A percentile compares a stretch with the other conserved stretches of the same genome.
phyloP scores from a whole-genome alignment of 2,888 invertebrate genomes.

The Pyrrhia umbra region DNA sequence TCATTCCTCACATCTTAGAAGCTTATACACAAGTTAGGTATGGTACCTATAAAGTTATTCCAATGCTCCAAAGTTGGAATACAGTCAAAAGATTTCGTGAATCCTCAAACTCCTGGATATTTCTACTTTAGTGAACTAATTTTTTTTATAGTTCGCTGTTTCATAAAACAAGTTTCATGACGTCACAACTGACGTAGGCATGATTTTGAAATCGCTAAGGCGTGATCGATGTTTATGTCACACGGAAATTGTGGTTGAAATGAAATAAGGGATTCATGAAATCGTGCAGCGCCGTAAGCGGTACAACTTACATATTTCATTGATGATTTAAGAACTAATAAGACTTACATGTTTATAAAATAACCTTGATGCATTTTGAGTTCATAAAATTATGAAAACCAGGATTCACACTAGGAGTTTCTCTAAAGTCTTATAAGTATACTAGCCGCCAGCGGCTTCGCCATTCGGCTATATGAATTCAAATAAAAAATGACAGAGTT shows the following conservation, averaged over 20 bases:
- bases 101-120: constrained; percentile 2
- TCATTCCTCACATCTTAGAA: too few relatives aligned
- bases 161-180: background rate
- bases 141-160: background rate
- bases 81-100: background rate
- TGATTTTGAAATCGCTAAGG: constrained; percentile 6
- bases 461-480: too few relatives aligned
- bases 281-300: background rate
- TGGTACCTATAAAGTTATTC: background rate
- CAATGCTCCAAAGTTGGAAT: constrained; percentile 5
- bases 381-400: too few relatives aligned
- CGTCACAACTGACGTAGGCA: constrained; percentile 3
- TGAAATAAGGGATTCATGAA: background rate
- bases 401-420: too few relatives aligned
- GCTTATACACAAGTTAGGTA: too few relatives aligned
- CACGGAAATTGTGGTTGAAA: background rate
- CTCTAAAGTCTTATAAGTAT: too few relatives aligned
- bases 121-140: background rate
- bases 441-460: too few relatives aligned
- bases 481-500: too few relatives aligned
- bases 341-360: too few relatives aligned
- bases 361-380: too few relatives aligned
- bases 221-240: constrained; percentile 8
- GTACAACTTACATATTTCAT: too few relatives aligned
- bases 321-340: too few relatives aligned